phyloP scores from a whole-genome alignment of 2,797 vertebrate genomes.

The Sarcophilus harrisii region DNA sequence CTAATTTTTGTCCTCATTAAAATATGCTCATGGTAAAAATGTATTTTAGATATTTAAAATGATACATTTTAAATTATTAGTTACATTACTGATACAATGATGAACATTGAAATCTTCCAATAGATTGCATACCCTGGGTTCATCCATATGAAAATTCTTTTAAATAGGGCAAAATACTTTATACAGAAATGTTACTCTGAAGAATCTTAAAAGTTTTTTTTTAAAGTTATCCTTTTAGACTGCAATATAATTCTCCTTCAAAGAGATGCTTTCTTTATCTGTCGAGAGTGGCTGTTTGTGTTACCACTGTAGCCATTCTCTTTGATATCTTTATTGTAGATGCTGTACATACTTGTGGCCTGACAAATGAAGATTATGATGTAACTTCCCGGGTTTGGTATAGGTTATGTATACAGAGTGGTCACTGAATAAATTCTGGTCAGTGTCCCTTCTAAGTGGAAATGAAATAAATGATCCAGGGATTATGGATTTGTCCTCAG shows the following conservation, averaged over 20 bases:
- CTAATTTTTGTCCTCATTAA: slow-evolving; percentile 86
- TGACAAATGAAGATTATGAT: slow-evolving; percentile 57
- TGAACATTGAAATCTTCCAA: slow-evolving; percentile 91
- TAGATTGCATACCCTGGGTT: slow-evolving; percentile 99
- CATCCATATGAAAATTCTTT: slow-evolving; percentile 89
- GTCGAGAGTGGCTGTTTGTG: slow-evolving; percentile 32
- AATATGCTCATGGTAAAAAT: slow-evolving; percentile 96
- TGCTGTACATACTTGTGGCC: slow-evolving; percentile 73
- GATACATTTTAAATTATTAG: slow-evolving; percentile 96
- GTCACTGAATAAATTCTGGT: slow-evolving; percentile 10
- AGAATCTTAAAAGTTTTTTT: slow-evolving; percentile 84
- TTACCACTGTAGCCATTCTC: not conserved
- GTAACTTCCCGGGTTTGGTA: slow-evolving; percentile 35
- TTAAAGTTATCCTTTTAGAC: slow-evolving; percentile 41
- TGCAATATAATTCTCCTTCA: slow-evolving; percentile 19
- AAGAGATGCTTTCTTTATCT: slow-evolving; percentile 17
- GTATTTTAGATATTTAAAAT: slow-evolving; percentile 97
- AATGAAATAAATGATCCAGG: not conserved
- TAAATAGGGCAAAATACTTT: slow-evolving; percentile 99
- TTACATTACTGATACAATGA: slow-evolving; percentile 96
- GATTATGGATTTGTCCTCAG: not conserved
- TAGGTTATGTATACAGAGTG: slow-evolving; percentile 5
- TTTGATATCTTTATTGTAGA: slow-evolving; percentile 71
- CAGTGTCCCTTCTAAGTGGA: not conserved
- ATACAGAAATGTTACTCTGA: slow-evolving; percentile 96